Conservation (phyloP, 1,140 invertebrate genomes). For the Piezodorus guildinii region DNA sequence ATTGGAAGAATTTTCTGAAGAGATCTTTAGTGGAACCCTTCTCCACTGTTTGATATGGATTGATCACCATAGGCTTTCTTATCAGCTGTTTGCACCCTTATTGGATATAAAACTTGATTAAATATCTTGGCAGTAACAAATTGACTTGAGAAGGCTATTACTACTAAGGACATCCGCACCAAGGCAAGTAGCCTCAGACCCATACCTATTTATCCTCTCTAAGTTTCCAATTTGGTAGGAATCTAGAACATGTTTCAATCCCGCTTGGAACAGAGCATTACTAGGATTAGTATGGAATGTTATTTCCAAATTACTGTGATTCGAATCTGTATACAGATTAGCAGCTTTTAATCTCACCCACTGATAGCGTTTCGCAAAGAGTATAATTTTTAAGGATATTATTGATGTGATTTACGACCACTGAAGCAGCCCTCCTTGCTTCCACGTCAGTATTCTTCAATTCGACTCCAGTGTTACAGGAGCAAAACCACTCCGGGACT, state of each 20-base stretch:
- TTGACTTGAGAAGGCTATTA: conserved; percentile 23
- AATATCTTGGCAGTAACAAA: conserved; percentile 26
- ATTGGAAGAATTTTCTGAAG: no score
- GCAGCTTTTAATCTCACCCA: conserved; percentile 22
- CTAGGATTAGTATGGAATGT: conserved; percentile 26
- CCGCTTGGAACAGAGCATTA: conserved; percentile 28
- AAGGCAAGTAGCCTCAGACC: conserved; percentile 27
- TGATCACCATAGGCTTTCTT: no score
- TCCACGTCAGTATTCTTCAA: conserved; percentile 17
- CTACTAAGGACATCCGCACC: conserved; percentile 18
- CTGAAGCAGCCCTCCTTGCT: conserved; percentile 36
- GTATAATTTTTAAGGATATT: conserved; percentile 41
- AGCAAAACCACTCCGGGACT: conserved; percentile 39
- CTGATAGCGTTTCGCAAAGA: conserved; percentile 37
- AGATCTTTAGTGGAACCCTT: no score
- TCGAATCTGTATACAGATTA: conserved; percentile 7
- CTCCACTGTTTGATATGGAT: no score
- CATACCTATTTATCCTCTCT: conserved; percentile 28
- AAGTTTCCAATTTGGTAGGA: conserved; percentile 22
- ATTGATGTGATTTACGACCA: conserved; percentile 52
- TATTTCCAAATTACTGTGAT: conserved; percentile 18
- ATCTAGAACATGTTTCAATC: conserved; percentile 7
- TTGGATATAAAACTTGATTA: no score
- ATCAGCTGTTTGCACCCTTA: no score
- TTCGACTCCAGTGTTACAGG: conserved; percentile 32